These are phyloP conservation scores for Allobates femoralis DNA, from an alignment of 2,797 vertebrate genomes.

Conservation along the genomic window DNA sequence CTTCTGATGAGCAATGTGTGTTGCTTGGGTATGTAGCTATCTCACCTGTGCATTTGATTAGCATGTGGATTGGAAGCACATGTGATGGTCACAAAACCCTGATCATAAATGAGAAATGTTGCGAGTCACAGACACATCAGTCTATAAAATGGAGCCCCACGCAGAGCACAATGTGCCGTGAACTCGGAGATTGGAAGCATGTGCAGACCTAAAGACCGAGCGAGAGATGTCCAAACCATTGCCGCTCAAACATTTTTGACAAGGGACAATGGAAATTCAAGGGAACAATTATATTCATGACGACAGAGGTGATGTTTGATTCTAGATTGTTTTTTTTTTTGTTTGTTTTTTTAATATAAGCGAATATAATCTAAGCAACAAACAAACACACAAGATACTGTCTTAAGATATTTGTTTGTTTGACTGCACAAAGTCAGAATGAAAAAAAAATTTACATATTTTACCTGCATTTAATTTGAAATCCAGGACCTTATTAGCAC, in stretches of 20 bases:
- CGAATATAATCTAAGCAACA: too few relatives aligned
- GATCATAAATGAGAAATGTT: slow-evolving; percentile 48
- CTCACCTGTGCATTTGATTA: slow-evolving; percentile 57
- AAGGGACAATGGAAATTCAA: too few relatives aligned
- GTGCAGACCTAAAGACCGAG: neutral
- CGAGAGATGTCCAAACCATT: neutral
- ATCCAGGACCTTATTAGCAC: too few relatives aligned
- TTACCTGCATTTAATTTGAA: too few relatives aligned
- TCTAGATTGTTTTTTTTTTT: neutral
- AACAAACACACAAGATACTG: too few relatives aligned
- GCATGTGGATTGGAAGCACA: slow-evolving; percentile 45
- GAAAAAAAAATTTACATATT: neutral
- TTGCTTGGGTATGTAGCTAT: slow-evolving; percentile 29
- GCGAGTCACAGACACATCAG: slow-evolving; percentile 50
- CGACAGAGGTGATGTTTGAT: neutral
- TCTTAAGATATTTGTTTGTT: neutral
- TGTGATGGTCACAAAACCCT: slow-evolving; percentile 51
- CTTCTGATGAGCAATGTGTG: slow-evolving; percentile 45
- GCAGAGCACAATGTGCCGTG: slow-evolving; percentile 11
- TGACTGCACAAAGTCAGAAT: neutral
- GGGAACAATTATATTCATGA: neutral
- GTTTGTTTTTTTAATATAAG: too few relatives aligned
- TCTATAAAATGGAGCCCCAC: slow-evolving; percentile 53
- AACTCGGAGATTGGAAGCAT: slow-evolving; percentile 35
- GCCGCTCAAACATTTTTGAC: neutral